Evolutionary conservation across 2,888 invertebrate species (phyloP).

Genomic region (Caenorhabditis panamensis): DNA sequence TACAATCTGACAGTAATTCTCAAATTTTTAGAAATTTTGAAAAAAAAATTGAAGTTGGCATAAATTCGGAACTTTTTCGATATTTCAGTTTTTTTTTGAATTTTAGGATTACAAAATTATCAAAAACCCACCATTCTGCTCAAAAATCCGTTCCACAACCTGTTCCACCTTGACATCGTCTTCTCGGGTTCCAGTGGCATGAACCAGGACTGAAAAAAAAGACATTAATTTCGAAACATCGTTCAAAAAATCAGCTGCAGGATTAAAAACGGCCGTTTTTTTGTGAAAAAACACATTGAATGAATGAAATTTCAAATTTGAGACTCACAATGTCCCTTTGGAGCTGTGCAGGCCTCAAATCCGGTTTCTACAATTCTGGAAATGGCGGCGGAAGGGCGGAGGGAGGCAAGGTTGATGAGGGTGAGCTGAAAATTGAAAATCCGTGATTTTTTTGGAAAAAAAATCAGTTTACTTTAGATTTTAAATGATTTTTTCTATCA

Average conservation of each 20-base stretch:
- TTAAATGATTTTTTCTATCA: too few relatives aligned
- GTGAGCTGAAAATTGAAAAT: slow-evolving; percentile 62
- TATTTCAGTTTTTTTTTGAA: too few relatives aligned
- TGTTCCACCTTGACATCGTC: not conserved
- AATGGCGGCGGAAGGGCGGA: slow-evolving; percentile 31
- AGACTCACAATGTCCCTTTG: slow-evolving; percentile 73
- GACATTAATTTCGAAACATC: too few relatives aligned
- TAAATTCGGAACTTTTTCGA: not conserved
- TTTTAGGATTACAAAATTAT: too few relatives aligned
- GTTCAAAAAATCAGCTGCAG: too few relatives aligned
- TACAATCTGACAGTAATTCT: not conserved
- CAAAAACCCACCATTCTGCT: slow-evolving; percentile 18
- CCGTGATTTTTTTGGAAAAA: too few relatives aligned
- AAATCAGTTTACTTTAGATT: too few relatives aligned
- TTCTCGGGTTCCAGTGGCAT: slow-evolving; percentile 53
- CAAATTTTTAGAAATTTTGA: not conserved
- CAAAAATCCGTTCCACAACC: slow-evolving; percentile 40
- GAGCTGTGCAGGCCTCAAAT: slow-evolving; percentile 65
- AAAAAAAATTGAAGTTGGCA: too few relatives aligned
- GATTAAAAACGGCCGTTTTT: not conserved
- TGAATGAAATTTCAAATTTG: too few relatives aligned
- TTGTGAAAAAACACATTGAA: too few relatives aligned
- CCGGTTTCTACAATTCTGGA: slow-evolving; percentile 66
- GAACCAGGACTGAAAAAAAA: slow-evolving; percentile 57
- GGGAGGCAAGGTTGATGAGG: slow-evolving; percentile 63